These are phyloP conservation scores for Drosophila grimshawi DNA, from an alignment of 1,140 invertebrate species.

Conservation along the genomic window DNA sequence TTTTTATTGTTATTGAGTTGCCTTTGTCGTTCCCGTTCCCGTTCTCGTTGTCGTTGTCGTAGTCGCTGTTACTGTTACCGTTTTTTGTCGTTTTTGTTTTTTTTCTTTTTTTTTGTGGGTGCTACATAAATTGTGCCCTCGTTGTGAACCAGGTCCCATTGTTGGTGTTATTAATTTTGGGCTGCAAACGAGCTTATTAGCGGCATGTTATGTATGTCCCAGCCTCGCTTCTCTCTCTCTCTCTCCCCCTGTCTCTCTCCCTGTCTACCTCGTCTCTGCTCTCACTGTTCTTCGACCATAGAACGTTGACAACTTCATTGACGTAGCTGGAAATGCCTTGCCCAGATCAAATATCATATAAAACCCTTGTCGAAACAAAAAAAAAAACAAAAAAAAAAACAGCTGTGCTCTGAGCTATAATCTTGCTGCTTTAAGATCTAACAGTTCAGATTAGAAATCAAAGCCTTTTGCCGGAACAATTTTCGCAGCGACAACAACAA, in stretches of 20 bases:
- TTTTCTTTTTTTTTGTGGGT: conserved; percentile 5
- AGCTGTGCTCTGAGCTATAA: conserved; percentile 37
- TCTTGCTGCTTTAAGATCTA: conserved; percentile 68
- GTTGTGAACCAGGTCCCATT: conserved; percentile 43
- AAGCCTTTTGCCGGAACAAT: conserved; percentile 75
- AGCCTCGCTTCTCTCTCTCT: too few species aligned
- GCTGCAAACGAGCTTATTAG: conserved; percentile 73
- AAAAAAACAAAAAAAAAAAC: conserved; percentile 17
- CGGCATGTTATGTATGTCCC: conserved; percentile 46
- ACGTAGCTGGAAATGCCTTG: conserved; percentile 10
- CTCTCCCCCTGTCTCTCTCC: too few species aligned
- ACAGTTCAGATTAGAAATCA: conserved; percentile 67
- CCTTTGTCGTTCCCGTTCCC: conserved; percentile 39
- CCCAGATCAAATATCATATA: conserved; percentile 65
- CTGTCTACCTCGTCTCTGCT: neutral
- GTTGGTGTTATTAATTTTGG: conserved; percentile 74
- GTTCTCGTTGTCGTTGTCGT: conserved; percentile 5
- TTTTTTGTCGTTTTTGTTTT: neutral
- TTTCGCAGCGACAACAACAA: conserved; percentile 60
- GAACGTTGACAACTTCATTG: conserved; percentile 70
- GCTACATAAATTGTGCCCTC: conserved; percentile 49
- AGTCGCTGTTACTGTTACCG: conserved; percentile 26
- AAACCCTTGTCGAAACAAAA: conserved; percentile 56
- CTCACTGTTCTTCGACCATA: neutral
- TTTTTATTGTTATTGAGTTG: conserved; percentile 81